A percentile compares a stretch with the other conserved stretches of the same genome.
Evolutionary conservation across 2,888 invertebrate genomes (phyloP).

Genomic region (Mystacides longicornis): DNA sequence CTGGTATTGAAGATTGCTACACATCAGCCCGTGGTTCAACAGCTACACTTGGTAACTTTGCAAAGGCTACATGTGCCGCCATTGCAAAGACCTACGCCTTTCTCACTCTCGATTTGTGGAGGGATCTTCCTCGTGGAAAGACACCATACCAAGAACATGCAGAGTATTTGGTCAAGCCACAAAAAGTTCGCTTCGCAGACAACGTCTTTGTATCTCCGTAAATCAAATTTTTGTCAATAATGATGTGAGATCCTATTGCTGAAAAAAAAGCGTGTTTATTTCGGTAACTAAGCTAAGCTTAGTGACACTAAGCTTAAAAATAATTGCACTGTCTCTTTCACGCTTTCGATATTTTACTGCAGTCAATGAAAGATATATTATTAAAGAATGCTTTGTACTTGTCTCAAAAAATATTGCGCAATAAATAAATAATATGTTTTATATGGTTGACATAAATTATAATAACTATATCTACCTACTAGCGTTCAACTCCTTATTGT

Average conservation of each 20-base stretch:
- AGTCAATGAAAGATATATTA: too few relatives aligned
- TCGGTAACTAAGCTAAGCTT: too few relatives aligned
- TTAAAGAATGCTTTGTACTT: too few relatives aligned
- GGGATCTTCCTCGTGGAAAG: conserved; percentile 86
- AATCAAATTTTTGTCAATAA: neutral
- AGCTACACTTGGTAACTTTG: conserved; percentile 97
- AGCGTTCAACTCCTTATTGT: too few relatives aligned
- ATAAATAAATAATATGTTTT: too few relatives aligned
- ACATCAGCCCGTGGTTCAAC: conserved; percentile 97
- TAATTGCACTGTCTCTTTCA: too few relatives aligned
- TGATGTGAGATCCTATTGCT: neutral
- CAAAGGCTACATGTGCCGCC: conserved; percentile 97
- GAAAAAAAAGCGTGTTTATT: too few relatives aligned
- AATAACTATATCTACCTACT: too few relatives aligned
- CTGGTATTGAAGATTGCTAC: conserved; percentile 99
- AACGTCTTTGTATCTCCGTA: conserved; percentile 8
- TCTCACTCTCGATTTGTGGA: conserved; percentile 98
- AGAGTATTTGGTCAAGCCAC: conserved; percentile 67
- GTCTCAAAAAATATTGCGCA: too few relatives aligned
- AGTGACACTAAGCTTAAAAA: too few relatives aligned
- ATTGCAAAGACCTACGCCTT: conserved; percentile 98
- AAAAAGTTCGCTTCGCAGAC: conserved; percentile 38
- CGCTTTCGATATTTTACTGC: too few relatives aligned
- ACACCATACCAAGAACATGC: conserved; percentile 96
- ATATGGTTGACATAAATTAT: too few relatives aligned